Conservation (phyloP, 2,797 vertebrate genomes). For the Graptemys geographica region DNA sequence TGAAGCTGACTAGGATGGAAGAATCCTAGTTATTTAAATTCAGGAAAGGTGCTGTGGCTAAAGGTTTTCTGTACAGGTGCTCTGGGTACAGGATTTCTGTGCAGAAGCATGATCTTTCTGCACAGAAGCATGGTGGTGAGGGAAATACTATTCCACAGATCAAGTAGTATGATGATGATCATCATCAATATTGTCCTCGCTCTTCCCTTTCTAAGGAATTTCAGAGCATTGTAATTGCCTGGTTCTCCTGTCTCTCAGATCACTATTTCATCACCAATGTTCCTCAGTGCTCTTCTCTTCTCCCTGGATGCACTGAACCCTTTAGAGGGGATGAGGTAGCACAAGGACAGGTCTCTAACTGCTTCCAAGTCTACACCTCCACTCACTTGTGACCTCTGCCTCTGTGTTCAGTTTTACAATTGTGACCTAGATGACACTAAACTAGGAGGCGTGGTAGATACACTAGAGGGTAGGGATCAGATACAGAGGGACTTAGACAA, state of each 20-base stretch:
- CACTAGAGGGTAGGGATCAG: too few species aligned
- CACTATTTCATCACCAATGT: background rate
- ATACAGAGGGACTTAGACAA: too few species aligned
- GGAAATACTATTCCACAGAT: background rate
- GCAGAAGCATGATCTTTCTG: background rate
- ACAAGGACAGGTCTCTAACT: background rate
- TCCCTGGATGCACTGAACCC: background rate
- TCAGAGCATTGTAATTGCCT: background rate
- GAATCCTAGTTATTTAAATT: background rate
- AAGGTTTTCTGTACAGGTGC: background rate
- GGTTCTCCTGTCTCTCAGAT: background rate
- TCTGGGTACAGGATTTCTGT: background rate
- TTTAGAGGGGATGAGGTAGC: background rate
- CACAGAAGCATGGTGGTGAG: background rate
- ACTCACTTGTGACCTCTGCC: background rate
- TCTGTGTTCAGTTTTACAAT: background rate
- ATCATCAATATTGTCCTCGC: background rate
- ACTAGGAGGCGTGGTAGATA: too few species aligned
- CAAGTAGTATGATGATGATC: too few species aligned
- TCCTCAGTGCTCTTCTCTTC: background rate
- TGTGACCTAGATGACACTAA: background rate
- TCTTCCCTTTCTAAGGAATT: background rate
- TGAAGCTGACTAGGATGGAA: background rate
- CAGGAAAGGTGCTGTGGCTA: background rate
- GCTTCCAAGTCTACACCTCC: background rate